Evolutionary conservation across 1,140 invertebrate genomes (phyloP).

Genomic region (Rhynchophorus ferrugineus): DNA sequence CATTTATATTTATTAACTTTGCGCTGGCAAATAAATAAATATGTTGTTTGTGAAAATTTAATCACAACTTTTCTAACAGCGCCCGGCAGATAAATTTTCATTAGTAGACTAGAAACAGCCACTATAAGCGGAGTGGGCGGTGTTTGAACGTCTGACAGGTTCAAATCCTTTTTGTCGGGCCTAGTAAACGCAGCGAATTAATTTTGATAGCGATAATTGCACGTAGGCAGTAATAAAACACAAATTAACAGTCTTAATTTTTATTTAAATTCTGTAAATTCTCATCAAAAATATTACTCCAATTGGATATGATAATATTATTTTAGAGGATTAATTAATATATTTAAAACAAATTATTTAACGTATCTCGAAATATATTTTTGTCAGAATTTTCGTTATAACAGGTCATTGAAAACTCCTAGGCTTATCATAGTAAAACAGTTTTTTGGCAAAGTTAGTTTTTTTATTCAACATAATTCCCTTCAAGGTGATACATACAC

Average conservation of each 20-base stretch:
- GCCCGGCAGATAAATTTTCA: slow-evolving; percentile 16
- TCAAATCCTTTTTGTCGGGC: slow-evolving; percentile 3
- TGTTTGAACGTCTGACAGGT: slow-evolving; percentile 12
- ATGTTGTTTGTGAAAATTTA: slow-evolving; percentile 22
- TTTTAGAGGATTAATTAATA: not conserved
- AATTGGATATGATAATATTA: not conserved
- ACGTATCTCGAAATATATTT: not conserved
- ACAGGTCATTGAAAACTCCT: not conserved
- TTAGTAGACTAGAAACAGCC: slow-evolving; percentile 16
- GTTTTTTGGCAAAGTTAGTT: no score
- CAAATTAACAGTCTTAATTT: not conserved
- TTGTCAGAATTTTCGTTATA: not conserved
- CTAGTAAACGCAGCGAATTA: not conserved
- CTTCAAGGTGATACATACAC: no score
- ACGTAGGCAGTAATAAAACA: not conserved
- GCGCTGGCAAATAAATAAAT: slow-evolving; percentile 17
- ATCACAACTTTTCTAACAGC: slow-evolving; percentile 20
- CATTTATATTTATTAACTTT: slow-evolving; percentile 18
- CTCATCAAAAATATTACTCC: not conserved
- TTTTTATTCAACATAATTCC: no score
- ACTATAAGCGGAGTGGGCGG: slow-evolving; percentile 5
- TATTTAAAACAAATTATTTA: not conserved
- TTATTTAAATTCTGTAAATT: not conserved
- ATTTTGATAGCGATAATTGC: not conserved
- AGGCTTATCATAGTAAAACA: not conserved